Evolutionary conservation across 64 coral and sea anemone genomes (phyloP), one percentile per base, ranked within the genome.

Genomic region (Montipora foliosa): DNA sequence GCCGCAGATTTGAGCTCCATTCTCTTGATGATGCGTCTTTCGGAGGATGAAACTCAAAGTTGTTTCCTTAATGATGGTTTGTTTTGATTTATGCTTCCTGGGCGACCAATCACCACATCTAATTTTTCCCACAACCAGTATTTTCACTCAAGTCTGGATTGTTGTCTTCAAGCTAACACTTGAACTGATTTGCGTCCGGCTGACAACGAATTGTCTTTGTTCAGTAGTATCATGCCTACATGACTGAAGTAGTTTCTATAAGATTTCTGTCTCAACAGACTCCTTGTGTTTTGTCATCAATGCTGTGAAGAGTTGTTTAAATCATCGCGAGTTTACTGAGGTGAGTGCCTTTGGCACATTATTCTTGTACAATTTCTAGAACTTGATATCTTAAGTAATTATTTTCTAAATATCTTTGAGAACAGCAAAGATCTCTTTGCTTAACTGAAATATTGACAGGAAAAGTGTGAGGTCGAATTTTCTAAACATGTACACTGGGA

Each of bases 81-180:
- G 22, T 64, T 82, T 82, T 82, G 52, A 82, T 82, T 64, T 45
- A 62, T 64, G 0, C 12, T 58, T 62, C 24, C 21, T 82, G n/a
- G 25, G 21, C 25, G 25, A 37, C 79, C 79, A 82, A 82, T 82
- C 8, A 58, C 13, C 60, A 52, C 25, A 5, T 24, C 53, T 44
- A 21, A 8, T 61, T 82, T 82, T 82, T 10, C 15, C 79, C 79
- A 82, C 79, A 64, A 82, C 79, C 79, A 82, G 79, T 82, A 82
- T 82, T 61, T 15, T 49, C 53, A 13, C 7, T 80, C 17, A 80
- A 80, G 78, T 80, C 48, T 62, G 79, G 79, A 82, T 82, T 82
- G 44, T 82, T 62, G 11, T 8, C 79, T 15, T 25, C 22, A 61
- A 11, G 50, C 21, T 61, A 19, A 61, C 24, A 64, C 60, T 61